Evolutionary conservation across 2,888 invertebrate species (phyloP).

Genomic region (Buathra laborator): DNA sequence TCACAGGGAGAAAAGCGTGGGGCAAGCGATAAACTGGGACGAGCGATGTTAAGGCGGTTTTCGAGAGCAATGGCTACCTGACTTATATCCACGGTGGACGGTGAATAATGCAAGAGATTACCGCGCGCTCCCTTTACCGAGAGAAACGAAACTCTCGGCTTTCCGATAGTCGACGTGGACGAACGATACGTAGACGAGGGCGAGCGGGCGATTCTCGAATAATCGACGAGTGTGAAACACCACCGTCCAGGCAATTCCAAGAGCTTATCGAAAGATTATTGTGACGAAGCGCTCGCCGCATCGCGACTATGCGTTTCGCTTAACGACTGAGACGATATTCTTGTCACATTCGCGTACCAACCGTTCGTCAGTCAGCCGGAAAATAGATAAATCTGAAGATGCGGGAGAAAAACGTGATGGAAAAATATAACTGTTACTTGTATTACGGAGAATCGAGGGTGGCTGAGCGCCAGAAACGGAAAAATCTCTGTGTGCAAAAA

Average conservation of each 20-base stretch:
- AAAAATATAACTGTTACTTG: constrained; percentile 9
- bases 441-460: constrained; percentile 29
- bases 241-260: background rate
- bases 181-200: constrained; percentile 13
- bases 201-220: constrained; percentile 36
- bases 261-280: constrained; percentile 1
- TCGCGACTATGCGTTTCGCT: background rate
- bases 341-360: background rate
- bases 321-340: background rate
- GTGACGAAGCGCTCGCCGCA: background rate
- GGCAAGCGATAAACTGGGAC: constrained; percentile 68
- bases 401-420: constrained; percentile 5
- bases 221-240: constrained; percentile 24
- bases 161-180: constrained; percentile 51
- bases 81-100: constrained; percentile 69
- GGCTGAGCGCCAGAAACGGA: constrained; percentile 33
- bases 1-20: constrained; percentile 56
- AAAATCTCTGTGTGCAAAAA: constrained; percentile 15
- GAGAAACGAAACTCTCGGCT: constrained; percentile 40
- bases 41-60: constrained; percentile 66
- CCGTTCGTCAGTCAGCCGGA: constrained; percentile 3
- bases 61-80: constrained; percentile 62
- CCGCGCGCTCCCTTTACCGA: constrained; percentile 62
- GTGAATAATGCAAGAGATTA: constrained; percentile 76
- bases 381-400: constrained; percentile 14